Evolutionary conservation across 2,797 vertebrate genomes (phyloP).

Genomic region (Cyclopterus lumpus): DNA sequence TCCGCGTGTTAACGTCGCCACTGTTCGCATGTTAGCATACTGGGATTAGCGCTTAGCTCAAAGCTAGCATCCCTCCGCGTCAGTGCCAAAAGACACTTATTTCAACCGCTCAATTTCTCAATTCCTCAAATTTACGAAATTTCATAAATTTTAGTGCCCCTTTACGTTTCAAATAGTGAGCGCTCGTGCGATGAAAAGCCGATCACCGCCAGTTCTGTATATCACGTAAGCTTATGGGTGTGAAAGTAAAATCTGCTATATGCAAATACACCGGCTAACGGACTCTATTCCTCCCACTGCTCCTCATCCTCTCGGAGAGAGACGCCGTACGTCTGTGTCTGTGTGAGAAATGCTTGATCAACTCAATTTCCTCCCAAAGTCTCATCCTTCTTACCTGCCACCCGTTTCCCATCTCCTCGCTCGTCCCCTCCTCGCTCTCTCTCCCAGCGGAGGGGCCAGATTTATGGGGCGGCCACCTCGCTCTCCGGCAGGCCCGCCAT

Average conservation of each 20-base stretch:
- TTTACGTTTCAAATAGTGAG: not conserved
- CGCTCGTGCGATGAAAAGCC: slow-evolving; percentile 9
- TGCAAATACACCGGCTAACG: not conserved
- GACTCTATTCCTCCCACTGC: not conserved
- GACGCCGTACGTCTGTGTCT: slow-evolving; percentile 27
- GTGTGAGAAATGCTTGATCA: slow-evolving; percentile 63
- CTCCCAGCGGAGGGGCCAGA: slow-evolving; percentile 27
- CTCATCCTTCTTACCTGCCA: slow-evolving; percentile 49
- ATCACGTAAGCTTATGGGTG: slow-evolving; percentile 4
- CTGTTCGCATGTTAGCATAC: not conserved
- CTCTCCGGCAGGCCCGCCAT: slow-evolving; percentile 49
- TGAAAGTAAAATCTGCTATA: slow-evolving; percentile 2
- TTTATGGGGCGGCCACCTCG: slow-evolving; percentile 45
- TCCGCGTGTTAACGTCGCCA: not conserved
- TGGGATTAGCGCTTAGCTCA: not conserved
- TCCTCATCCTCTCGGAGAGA: slow-evolving; percentile 4
- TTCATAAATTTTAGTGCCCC: slow-evolving; percentile 3
- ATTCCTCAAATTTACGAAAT: too few species aligned
- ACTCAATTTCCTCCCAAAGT: slow-evolving; percentile 50
- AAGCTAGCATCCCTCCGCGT: not conserved
- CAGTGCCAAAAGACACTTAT: not conserved
- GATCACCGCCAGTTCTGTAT: slow-evolving; percentile 4
- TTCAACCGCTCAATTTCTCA: not conserved
- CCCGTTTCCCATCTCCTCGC: slow-evolving; percentile 8
- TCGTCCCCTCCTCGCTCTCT: slow-evolving; percentile 14